phyloP scores from a whole-genome alignment of 2,797 vertebrate genomes.

The Otolemur crassicaudatus region DNA sequence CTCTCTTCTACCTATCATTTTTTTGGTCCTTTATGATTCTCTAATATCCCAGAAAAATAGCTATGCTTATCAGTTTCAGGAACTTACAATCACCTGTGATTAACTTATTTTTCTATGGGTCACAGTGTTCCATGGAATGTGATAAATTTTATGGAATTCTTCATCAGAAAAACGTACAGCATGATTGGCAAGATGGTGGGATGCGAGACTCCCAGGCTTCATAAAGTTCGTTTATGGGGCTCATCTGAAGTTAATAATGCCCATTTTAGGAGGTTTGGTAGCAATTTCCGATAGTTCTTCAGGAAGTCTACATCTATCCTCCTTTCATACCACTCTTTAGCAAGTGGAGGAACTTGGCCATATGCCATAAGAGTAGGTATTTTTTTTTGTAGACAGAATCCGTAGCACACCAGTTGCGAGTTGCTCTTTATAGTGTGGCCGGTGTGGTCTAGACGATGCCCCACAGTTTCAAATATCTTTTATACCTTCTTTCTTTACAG shows the following conservation, averaged over 20 bases:
- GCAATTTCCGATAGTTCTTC: neutral
- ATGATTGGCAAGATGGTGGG: neutral
- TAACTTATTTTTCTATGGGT: neutral
- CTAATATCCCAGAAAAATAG: neutral
- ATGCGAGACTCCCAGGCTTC: neutral
- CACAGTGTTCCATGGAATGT: neutral
- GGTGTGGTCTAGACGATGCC: neutral
- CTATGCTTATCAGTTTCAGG: neutral
- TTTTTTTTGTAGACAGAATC: neutral
- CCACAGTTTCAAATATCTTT: neutral
- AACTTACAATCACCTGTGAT: neutral
- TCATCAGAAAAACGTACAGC: neutral
- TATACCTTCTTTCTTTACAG: neutral
- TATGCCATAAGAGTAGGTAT: neutral
- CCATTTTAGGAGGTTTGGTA: neutral
- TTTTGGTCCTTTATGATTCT: neutral
- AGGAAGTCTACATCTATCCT: neutral
- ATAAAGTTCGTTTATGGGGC: neutral
- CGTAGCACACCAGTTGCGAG: neutral
- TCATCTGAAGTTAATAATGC: neutral
- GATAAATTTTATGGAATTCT: neutral
- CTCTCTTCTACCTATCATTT: neutral
- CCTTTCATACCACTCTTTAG: neutral
- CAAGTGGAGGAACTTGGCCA: neutral
- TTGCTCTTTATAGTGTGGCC: neutral